Conservation (phyloP, 2,113 vertebrate species). For the Xiphophorus couchianus region DNA sequence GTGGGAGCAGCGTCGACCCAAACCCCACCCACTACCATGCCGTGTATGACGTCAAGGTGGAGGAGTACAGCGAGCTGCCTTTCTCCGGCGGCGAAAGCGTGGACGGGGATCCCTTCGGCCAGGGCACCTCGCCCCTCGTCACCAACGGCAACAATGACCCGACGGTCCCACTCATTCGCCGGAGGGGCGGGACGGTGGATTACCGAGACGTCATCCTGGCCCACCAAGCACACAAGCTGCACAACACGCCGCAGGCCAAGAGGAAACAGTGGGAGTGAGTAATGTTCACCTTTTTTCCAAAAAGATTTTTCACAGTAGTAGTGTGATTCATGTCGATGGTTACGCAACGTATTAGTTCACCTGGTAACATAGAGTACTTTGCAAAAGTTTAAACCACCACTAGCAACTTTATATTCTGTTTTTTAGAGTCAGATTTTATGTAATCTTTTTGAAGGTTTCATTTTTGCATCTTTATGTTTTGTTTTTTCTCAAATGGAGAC, state of each 20-base stretch:
- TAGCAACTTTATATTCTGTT: background rate
- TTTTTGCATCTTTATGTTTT: background rate
- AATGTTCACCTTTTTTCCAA: conserved; percentile 12
- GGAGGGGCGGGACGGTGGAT: conserved; percentile 86
- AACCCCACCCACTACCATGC: conserved; percentile 81
- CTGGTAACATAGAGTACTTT: background rate
- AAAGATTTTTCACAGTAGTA: background rate
- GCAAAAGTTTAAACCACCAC: background rate
- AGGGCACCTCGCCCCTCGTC: conserved; percentile 54
- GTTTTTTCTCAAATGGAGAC: too few species aligned
- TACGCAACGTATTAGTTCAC: background rate
- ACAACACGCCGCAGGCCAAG: conserved; percentile 86
- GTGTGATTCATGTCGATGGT: background rate
- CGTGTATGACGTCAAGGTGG: conserved; percentile 72
- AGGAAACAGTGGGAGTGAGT: conserved; percentile 94
- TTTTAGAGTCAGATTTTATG: background rate
- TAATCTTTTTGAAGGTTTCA: background rate
- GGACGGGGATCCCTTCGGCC: conserved; percentile 36
- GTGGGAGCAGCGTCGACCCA: conserved; percentile 74
- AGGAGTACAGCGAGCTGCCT: conserved; percentile 68
- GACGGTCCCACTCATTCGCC: conserved; percentile 69
- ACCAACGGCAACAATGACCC: conserved; percentile 43
- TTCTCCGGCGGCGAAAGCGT: conserved; percentile 44
- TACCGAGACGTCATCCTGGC: conserved; percentile 88
- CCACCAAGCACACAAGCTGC: conserved; percentile 87